A percentile compares a stretch with the other conserved stretches of the same genome.
These are phyloP conservation scores for Paramuricea clavata DNA, from an alignment of 92 coral and sea anemone genomes.

Conservation along the genomic window DNA sequence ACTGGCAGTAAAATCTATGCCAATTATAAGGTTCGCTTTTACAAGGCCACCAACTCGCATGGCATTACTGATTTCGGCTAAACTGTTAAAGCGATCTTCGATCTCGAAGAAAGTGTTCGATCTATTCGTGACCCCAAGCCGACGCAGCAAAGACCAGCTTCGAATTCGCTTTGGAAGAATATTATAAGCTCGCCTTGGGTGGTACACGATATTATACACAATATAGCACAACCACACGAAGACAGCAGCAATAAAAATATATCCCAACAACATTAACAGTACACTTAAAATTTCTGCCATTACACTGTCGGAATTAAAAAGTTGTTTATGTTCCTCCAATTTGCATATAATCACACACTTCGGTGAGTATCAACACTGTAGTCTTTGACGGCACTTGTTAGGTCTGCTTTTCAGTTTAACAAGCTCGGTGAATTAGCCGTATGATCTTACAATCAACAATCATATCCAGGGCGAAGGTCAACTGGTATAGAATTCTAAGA, in stretches of 20 bases:
- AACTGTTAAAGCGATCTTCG: constrained; percentile 79
- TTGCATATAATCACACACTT: constrained; percentile 9
- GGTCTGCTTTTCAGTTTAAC: background rate
- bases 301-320: background rate
- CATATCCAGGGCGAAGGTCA: background rate
- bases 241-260: background rate
- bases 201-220: constrained; percentile 74
- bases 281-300: background rate
- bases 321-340: background rate
- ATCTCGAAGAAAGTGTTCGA: constrained; percentile 74
- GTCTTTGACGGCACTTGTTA: background rate
- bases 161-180: constrained; percentile 74
- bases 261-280: background rate
- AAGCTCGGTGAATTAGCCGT: background rate
- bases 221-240: background rate
- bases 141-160: constrained; percentile 71
- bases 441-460: background rate
- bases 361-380: background rate
- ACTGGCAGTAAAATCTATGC: constrained; percentile 97
- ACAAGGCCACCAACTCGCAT: constrained; percentile 82
- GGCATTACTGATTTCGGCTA: constrained; percentile 85
- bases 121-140: constrained; percentile 79
- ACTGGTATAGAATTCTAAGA: too few species aligned
- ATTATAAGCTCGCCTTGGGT: constrained; percentile 83
- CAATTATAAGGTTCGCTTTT: constrained; percentile 85